Evolutionary conservation across 35 echinoderm and acorn worm species (phyloP), one percentile per base, ranked within the genome.

Genomic region (Antedon bifida): DNA sequence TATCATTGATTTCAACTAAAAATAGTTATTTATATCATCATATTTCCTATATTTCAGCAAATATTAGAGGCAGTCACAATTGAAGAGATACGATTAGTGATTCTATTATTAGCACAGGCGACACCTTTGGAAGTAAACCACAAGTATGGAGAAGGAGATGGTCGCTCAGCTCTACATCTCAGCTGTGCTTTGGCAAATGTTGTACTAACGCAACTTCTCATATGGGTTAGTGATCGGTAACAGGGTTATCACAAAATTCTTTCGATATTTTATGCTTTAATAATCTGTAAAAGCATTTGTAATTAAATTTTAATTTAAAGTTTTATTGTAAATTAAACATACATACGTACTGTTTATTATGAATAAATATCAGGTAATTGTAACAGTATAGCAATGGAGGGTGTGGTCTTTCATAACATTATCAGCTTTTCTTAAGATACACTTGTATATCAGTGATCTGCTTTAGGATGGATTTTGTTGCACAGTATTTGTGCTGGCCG

Each of bases 131-230:
- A 93, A 14, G 88, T 99, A 2, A 90, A 93, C 46, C 90, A 88
- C 42, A 80, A 82, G 16, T 99, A 99, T 83, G 95, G 95, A 33
- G 95, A 99, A 0, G 88, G 91, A 44, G 95, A 99, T 73, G 91
- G 88, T 36, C 87, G 95, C 76, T 89, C 90, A 42, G 90, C 95
- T 26, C 78, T 99, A 31, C 95, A 99, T 77, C 90, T 99, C 19
- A 99, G 95, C 88, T 92, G 91, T 90, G 90, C 95, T 19, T 87
- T 99, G 85, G 95, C 82, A 5, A 99, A 99, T 80, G 88, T 89
- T 74, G 91, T 99, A 73, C 92, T 99, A 55, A 90, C 95, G 8
- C 95, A 99, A 55, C 86, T 99, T 9, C 83, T 99, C 10, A 89
- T 89, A 77, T 99, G 95, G 95, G 95, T 99, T 80, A 99, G 90